Conservation (phyloP, 2,888 invertebrate genomes). For the Hoplodrina ambigua region DNA sequence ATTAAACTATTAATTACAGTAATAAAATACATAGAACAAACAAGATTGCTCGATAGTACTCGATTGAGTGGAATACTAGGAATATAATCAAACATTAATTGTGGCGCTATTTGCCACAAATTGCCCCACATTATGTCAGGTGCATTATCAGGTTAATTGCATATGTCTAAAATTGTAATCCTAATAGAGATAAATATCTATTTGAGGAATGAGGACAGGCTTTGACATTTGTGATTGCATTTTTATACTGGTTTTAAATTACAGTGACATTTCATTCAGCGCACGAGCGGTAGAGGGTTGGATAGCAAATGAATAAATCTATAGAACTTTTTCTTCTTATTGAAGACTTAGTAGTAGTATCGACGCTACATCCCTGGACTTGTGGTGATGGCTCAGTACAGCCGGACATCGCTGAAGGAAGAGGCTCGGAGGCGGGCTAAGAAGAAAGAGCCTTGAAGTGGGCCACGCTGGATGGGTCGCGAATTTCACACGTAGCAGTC, state of each 20-base stretch:
- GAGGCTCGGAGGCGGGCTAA: too few relatives aligned
- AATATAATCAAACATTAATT: conserved; percentile 71
- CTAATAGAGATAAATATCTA: conserved; percentile 51
- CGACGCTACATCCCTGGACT: too few relatives aligned
- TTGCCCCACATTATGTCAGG: conserved; percentile 61
- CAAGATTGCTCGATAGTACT: conserved; percentile 55
- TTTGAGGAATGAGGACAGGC: conserved; percentile 46
- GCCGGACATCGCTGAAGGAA: too few relatives aligned
- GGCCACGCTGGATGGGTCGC: too few relatives aligned
- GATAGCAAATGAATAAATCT: not conserved
- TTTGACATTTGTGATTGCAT: conserved; percentile 34
- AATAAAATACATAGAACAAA: conserved; percentile 49
- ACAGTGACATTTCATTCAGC: not conserved
- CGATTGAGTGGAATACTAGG: conserved; percentile 56
- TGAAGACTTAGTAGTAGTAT: too few relatives aligned
- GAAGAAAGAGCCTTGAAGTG: too few relatives aligned
- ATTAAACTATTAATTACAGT: conserved; percentile 47
- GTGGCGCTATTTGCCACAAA: conserved; percentile 65
- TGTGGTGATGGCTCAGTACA: too few relatives aligned
- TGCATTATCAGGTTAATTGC: conserved; percentile 60
- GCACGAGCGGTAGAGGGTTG: not conserved
- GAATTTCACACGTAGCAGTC: too few relatives aligned
- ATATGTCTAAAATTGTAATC: conserved; percentile 48
- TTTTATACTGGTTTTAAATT: conserved; percentile 18
- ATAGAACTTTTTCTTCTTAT: not conserved